These are phyloP conservation scores for Corvus cornix DNA, from an alignment of 2,113 vertebrate species.

Conservation along the genomic window DNA sequence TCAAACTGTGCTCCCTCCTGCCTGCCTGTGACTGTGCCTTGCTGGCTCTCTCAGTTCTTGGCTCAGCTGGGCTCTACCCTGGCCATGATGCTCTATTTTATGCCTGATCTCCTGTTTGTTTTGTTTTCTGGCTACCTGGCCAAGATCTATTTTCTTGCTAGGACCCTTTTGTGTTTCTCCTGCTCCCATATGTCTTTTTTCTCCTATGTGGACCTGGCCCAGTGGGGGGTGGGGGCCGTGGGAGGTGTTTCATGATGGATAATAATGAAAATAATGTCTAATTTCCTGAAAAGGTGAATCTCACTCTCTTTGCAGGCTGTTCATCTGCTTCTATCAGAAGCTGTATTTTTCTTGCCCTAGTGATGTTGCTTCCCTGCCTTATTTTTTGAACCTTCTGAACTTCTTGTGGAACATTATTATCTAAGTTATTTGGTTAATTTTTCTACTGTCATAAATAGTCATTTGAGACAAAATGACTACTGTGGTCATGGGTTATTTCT, in stretches of 20 bases:
- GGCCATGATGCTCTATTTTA: neutral
- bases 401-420: neutral
- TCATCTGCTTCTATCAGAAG: neutral
- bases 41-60: neutral
- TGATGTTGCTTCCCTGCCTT: neutral
- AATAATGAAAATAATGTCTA: constrained; percentile 26
- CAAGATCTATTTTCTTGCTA: neutral
- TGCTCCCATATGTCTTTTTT: neutral
- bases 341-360: neutral
- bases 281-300: constrained; percentile 28
- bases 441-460: neutral
- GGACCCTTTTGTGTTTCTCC: neutral
- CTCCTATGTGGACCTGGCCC: neutral
- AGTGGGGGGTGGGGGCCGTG: neutral
- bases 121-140: neutral
- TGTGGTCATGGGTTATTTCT: neutral
- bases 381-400: neutral
- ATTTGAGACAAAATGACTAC: neutral
- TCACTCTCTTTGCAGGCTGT: neutral
- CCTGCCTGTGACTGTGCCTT: neutral
- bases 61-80: neutral
- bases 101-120: neutral
- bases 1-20: fast-evolving
- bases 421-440: neutral
- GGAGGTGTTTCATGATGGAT: neutral